Evolutionary conservation across 2,888 invertebrate genomes (phyloP), one percentile per base, ranked within the genome.

Genomic region (Neoitamus cyanurus): DNA sequence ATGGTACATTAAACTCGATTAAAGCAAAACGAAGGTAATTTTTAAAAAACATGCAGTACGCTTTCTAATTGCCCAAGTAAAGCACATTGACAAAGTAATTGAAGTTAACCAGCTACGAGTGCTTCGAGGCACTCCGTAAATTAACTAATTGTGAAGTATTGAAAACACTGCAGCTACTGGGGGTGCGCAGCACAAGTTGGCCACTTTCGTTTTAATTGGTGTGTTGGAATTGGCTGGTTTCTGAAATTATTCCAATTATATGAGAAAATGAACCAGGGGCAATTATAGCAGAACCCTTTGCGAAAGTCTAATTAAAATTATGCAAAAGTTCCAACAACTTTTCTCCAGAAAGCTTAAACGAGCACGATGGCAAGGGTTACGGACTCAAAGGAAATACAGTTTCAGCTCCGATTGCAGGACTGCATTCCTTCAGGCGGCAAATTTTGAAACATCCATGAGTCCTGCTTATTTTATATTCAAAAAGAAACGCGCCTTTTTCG

Each of bases 161-260:
- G 58, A 58, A 58, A 58, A 58, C 58, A 58, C 58, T 58, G 58
- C 58, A 9, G 48, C 20, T 25, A 9, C 25, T 58, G 25, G 58
- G 48, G 58, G 25, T 58, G 58, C 58, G 9, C 6, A 58, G 58
- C 25, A 2, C 20, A 58, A 58, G 58, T 58, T 58, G 25, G 58
- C 58, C 58, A 20, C 58, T 58, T 58, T 25, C 58, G 25, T 58
- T 58, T 31, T 73, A 73, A 73, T 73, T 73, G 73, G 73, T 73
- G 36, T 73, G 34, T 34, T 73, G n/a, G 36, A 73, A 73, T 73
- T 73, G 73, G 73, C 73, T 34, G 73, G 73, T n/a, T 36, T 20
- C 73, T 31, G 34, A 73, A 73, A 73, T 73, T 73, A 31, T 73
- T 73, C 73, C 73, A 73, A 73, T 73, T 73, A 73, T 73, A 73